phyloP scores from a whole-genome alignment of 2,888 invertebrate species.

The Rotaria sp. region DNA sequence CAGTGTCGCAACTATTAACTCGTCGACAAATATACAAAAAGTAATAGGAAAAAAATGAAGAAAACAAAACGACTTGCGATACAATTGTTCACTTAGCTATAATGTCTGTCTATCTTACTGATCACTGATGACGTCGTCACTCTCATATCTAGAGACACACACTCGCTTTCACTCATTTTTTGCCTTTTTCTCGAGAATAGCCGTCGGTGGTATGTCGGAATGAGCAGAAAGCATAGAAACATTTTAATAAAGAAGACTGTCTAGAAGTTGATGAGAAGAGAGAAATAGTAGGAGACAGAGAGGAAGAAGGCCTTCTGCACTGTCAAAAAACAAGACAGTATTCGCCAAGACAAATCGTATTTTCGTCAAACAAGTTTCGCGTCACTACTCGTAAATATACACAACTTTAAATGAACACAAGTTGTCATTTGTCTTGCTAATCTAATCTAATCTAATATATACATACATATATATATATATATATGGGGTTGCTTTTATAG shows the following conservation, averaged over 20 bases:
- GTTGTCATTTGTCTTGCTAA: background rate
- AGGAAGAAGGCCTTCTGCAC: background rate
- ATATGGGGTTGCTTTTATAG: background rate
- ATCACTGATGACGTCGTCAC: background rate
- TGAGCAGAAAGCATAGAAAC: background rate
- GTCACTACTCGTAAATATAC: background rate
- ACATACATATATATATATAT: no score
- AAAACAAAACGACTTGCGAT: background rate
- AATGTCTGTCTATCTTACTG: background rate
- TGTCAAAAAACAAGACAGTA: background rate
- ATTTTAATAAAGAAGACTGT: background rate
- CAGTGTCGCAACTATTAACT: background rate
- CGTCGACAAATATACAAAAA: background rate
- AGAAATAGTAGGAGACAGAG: background rate
- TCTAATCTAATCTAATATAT: background rate
- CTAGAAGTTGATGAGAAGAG: background rate
- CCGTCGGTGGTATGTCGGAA: background rate
- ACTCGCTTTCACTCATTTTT: background rate
- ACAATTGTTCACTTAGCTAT: background rate
- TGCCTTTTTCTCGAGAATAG: background rate
- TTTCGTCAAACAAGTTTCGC: background rate
- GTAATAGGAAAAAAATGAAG: background rate
- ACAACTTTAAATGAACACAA: background rate
- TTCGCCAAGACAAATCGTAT: background rate
- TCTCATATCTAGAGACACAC: no score